Percentiles rank a stretch among this genome's conserved stretches.
phyloP scores from a whole-genome alignment of 2,797 vertebrate genomes.

The Intellagama lesueurii region DNA sequence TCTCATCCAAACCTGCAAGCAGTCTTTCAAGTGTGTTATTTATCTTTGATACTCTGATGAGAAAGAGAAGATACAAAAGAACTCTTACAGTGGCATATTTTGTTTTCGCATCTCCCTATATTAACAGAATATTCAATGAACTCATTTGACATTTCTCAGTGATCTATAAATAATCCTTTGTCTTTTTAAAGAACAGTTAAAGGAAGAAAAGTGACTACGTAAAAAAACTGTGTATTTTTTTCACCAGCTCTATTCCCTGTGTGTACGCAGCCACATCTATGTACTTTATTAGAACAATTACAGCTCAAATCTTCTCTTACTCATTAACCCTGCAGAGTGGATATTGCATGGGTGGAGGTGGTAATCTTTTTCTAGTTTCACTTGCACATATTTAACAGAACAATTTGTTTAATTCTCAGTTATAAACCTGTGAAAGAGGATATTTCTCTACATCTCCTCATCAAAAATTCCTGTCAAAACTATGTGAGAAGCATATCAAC shows the following conservation, averaged over 20 bases:
- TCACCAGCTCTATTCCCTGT: slow-evolving; percentile 57
- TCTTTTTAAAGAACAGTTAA: slow-evolving; percentile 65
- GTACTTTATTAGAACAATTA: slow-evolving; percentile 69
- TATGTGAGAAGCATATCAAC: background rate
- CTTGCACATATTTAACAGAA: slow-evolving; percentile 66
- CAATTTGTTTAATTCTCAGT: slow-evolving; percentile 37
- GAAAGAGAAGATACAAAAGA: slow-evolving; percentile 57
- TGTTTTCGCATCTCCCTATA: slow-evolving; percentile 57
- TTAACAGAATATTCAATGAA: slow-evolving; percentile 73
- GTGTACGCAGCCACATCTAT: slow-evolving; percentile 66
- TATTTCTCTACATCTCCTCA: slow-evolving; percentile 31
- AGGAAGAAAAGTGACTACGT: slow-evolving; percentile 65
- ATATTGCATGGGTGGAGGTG: slow-evolving; percentile 57
- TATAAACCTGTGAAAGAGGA: slow-evolving; percentile 31
- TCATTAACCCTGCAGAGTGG: slow-evolving; percentile 65
- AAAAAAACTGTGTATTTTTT: slow-evolving; percentile 53
- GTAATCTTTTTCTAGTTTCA: slow-evolving; percentile 44
- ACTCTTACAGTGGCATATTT: slow-evolving; percentile 61
- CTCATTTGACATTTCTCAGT: slow-evolving; percentile 70
- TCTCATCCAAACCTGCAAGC: slow-evolving; percentile 47
- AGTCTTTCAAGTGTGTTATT: slow-evolving; percentile 37
- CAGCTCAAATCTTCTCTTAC: slow-evolving; percentile 64
- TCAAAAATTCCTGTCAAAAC: background rate
- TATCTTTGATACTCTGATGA: slow-evolving; percentile 58
- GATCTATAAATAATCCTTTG: slow-evolving; percentile 74